phyloP scores from a whole-genome alignment of 37 sponge, comb jelly and placozoan species.

The Ianthella basta region DNA sequence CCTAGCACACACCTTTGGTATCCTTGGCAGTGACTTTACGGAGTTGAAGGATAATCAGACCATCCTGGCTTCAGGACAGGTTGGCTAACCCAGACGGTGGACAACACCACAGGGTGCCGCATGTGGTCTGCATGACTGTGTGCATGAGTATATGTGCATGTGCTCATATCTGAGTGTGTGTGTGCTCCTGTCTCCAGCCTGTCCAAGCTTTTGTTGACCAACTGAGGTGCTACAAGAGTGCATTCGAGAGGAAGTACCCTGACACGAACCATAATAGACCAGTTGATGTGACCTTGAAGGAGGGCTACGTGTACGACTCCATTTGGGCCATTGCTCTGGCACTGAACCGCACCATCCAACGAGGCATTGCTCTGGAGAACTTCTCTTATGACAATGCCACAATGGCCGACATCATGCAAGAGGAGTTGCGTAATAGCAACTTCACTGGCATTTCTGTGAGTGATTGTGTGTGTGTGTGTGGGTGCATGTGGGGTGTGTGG shows the following conservation, averaged over 20 bases:
- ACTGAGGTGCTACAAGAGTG: not conserved
- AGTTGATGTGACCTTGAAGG: slow-evolving; percentile 16
- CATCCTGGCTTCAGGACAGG: not conserved
- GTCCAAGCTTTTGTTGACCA: not conserved
- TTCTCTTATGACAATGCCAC: not conserved
- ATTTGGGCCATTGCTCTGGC: slow-evolving; percentile 13
- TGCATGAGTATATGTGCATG: not conserved
- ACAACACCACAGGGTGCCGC: too few relatives aligned
- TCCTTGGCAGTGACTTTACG: not conserved
- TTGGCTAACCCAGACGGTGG: too few relatives aligned
- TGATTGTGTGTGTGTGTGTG: slow-evolving; percentile 17
- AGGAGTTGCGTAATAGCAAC: not conserved
- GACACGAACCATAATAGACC: not conserved
- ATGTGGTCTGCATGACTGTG: slow-evolving; percentile 9
- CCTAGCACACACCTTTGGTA: not conserved
- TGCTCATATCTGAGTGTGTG: not conserved
- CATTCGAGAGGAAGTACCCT: not conserved
- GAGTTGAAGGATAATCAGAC: not conserved
- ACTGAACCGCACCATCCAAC: not conserved
- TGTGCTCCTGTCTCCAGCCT: not conserved
- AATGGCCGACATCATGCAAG: not conserved
- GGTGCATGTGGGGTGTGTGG: not conserved
- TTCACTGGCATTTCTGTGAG: slow-evolving; percentile 21
- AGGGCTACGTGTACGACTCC: slow-evolving; percentile 30
- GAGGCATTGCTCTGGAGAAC: not conserved